Base-by-base conservation (phyloP, 2,113 vertebrate species). In the Ibidorhyncha struthersii region DNA sequence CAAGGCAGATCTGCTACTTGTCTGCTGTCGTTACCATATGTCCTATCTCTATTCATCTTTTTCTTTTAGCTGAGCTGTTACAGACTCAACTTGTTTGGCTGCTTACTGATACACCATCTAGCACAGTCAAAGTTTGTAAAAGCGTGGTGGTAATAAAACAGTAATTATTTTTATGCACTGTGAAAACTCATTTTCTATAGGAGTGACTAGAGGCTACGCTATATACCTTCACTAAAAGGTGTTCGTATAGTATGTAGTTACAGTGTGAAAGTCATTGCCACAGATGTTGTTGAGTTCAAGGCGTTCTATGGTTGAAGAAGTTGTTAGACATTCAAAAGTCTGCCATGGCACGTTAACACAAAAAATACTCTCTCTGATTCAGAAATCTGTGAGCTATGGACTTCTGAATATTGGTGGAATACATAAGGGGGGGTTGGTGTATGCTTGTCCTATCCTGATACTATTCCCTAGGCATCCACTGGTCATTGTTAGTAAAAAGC, bases 141-240 rank as follows among this genome's bases (percentile, higher is more conserved):
- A 71, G 41, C 38, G 15, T 11, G 11, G 3, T 50, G n/a, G n/a
- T 62, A 6, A 45, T 59, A 73, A 88, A 62, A 12, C 6, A 69
- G 7, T 3, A 10, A 3, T n/a, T 74, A 12, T 21, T 85, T 70
- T 71, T n/a, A 8, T 59, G 34, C 14, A 10, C 15, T 29, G 74
- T 45, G 22, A 53, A 72, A 43, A 7, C 27, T 40, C 18, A 5
- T 3, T 20, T 30, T 53, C 49, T 65, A 2, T 36, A 58, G 36
- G 76, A 89, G 17, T 53, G 45, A 34, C 63, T 56, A 34, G 69
- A 89, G 47, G 14, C 50, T 38, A 9, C 16, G 18, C 23, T 18
- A 8, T 1, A 0, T 10, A 9, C 19, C 43, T 47, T 63, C 4
- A 1, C 67, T 49, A 29, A n/a, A 56, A 66, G 50, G 38, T 20